These are phyloP conservation scores for Chaetophractus vellerosus DNA, from an alignment of 2,797 vertebrate species.

Conservation along the genomic window DNA sequence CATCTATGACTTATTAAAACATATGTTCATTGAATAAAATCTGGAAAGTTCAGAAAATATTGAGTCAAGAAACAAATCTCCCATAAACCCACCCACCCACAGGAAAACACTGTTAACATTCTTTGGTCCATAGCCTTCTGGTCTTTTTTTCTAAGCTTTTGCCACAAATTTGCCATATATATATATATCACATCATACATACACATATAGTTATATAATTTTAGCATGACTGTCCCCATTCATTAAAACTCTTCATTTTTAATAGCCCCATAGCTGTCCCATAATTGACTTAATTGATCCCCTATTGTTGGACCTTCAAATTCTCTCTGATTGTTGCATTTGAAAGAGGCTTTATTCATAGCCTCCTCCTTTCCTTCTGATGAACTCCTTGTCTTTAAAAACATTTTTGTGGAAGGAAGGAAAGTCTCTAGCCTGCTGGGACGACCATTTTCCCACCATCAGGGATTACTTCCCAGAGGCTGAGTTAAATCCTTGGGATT, in stretches of 20 bases:
- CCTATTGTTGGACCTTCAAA: neutral
- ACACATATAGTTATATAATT: neutral
- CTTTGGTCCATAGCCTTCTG: neutral
- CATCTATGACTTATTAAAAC: neutral
- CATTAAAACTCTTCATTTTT: neutral
- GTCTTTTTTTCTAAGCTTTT: conserved; percentile 55
- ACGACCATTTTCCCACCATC: conserved; percentile 17
- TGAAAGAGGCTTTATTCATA: neutral
- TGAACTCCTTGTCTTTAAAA: conserved; percentile 37
- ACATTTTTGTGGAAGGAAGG: conserved; percentile 69
- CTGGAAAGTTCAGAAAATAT: neutral
- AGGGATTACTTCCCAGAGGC: conserved; percentile 16
- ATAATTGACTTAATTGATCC: neutral
- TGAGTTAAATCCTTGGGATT: conserved; percentile 64
- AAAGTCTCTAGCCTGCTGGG: neutral
- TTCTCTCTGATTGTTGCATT: neutral
- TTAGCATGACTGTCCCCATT: neutral
- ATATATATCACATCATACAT: neutral
- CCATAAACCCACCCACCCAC: neutral
- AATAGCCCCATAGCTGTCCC: neutral
- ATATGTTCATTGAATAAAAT: neutral
- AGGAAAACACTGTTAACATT: neutral
- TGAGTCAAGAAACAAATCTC: neutral
- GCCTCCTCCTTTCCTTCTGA: neutral
- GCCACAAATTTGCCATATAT: neutral